Evolutionary conservation across 2,888 invertebrate species (phyloP).

Genomic region (Dolichopus griseipennis): DNA sequence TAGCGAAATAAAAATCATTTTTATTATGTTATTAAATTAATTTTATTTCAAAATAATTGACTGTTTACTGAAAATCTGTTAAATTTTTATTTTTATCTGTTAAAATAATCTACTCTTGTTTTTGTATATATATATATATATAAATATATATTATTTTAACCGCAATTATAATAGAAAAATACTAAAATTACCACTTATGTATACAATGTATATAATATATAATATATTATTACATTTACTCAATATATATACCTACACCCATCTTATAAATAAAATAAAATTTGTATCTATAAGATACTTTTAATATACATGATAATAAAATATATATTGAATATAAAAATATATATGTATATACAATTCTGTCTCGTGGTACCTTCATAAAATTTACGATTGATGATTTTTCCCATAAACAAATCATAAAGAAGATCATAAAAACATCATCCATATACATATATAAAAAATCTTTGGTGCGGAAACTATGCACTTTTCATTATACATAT

Average conservation of each 20-base stretch:
- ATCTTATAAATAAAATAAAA: too few relatives aligned
- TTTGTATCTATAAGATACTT: too few relatives aligned
- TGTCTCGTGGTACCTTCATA: not conserved
- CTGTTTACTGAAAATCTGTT: conserved; percentile 1
- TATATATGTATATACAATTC: not conserved
- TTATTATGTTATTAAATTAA: conserved; percentile 1
- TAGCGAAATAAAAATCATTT: not conserved
- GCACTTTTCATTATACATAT: too few relatives aligned
- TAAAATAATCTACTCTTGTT: not conserved
- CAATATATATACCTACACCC: too few relatives aligned
- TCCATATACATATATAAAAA: not conserved
- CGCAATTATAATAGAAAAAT: not conserved
- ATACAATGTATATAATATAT: too few relatives aligned
- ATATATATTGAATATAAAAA: too few relatives aligned
- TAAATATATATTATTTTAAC: not conserved
- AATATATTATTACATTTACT: too few relatives aligned
- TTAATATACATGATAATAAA: too few relatives aligned
- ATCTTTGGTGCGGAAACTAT: conserved; percentile 15
- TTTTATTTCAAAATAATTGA: conserved; percentile 2
- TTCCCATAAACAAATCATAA: conserved; percentile 10
- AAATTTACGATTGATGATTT: not conserved
- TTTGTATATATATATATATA: too few relatives aligned
- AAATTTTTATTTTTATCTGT: not conserved
- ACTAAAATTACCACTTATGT: not conserved
- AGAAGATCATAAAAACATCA: not conserved